Evolutionary conservation across 2,797 vertebrate species (phyloP), one percentile per base, ranked within the genome.

Genomic region (Chaenodraco wilsoni): DNA sequence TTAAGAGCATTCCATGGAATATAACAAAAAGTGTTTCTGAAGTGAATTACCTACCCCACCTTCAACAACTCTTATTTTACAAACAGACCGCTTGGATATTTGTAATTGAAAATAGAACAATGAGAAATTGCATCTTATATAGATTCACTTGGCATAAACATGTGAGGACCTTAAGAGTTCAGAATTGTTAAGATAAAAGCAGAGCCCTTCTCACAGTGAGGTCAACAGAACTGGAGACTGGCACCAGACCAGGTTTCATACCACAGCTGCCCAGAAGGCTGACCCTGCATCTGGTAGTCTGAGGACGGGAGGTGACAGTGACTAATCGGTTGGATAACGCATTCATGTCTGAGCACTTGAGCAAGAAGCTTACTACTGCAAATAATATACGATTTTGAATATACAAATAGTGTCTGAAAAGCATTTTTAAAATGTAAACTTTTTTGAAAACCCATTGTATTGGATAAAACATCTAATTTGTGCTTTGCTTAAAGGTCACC

Each of bases 241-340:
- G 31, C 65, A 56, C n/a, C 40, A 12, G 52, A 68, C 65, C 44
- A 23, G 31, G 44, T 48, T 58, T 14, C 10, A 48, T 51, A 55
- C 21, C 15, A 1, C 64, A 3, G 41, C 3, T 31, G 23, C 23
- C 41, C 51, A 40, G 16, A 55, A 55, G 27, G 64, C n/a, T 27
- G 33, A 37, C 37, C 12, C 46, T 45, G 58, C 60, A 37, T 45
- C 45, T 63, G 60, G 23, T 3, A 11, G 60, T 11, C 17, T 8
- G 33, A 37, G 33, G 33, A 37, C 33, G 2, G 33, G 33, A 37
- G 2, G 33, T n/a, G 0, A 56, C 14, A 0, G 14, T 40, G 37
- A 50, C 57, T 57, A 57, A 76, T 64, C 15, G 12, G 33, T 37
- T 37, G 6, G 33, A 37, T 37, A 37, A 37, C 58, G 0, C 41